Evolutionary conservation across 2,888 invertebrate genomes (phyloP).

Genomic region (Tortrix viridana): DNA sequence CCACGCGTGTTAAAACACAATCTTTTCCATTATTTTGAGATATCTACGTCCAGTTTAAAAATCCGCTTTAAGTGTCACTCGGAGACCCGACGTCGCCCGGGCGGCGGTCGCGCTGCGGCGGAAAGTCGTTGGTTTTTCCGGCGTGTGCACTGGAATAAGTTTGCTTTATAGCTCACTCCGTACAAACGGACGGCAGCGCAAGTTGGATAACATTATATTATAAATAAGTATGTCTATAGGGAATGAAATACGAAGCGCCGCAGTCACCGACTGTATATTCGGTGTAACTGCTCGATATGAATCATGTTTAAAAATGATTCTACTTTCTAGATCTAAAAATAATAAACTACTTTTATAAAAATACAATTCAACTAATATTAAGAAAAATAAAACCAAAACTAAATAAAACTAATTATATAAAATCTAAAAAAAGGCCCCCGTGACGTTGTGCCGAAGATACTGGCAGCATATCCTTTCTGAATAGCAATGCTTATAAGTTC

Average conservation of each 20-base stretch:
- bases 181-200: conserved; percentile 3
- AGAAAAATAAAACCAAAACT: too few species aligned
- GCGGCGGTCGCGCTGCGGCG: conserved; percentile 15
- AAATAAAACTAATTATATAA: too few species aligned
- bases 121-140: conserved; percentile 36
- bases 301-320: too few species aligned
- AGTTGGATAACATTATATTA: conserved; percentile 10
- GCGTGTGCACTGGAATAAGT: conserved; percentile 29
- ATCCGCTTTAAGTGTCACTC: conserved; percentile 23
- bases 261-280: not conserved
- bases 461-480: too few species aligned
- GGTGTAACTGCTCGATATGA: not conserved
- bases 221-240: conserved; percentile 12
- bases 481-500: too few species aligned
- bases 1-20: not conserved
- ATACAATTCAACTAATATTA: too few species aligned
- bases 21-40: conserved; percentile 16
- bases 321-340: too few species aligned
- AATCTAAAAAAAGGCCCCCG: too few species aligned
- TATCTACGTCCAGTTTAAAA: conserved; percentile 12
- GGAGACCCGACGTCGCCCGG: conserved; percentile 11
- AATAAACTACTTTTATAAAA: too few species aligned
- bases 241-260: conserved; percentile 3
- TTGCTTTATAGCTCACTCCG: conserved; percentile 25
- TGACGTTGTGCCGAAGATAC: too few species aligned